phyloP scores from a whole-genome alignment of 2,113 vertebrate genomes.

The Columba livia region DNA sequence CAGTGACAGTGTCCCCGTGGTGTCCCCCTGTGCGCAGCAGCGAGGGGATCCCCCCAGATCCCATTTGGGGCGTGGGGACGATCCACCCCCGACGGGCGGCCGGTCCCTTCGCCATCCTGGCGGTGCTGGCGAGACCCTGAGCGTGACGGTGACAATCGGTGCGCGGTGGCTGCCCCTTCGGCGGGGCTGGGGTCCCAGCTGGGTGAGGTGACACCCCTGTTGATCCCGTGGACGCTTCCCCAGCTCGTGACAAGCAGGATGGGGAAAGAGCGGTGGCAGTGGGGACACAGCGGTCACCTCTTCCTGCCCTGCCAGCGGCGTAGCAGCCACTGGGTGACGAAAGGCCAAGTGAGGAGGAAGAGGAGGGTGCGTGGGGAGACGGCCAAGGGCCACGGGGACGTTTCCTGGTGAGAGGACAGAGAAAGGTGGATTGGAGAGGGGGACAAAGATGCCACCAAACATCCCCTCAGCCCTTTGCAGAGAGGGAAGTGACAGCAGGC shows the following conservation, averaged over 20 bases:
- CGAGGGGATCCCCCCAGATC: background rate
- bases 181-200: background rate
- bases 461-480: background rate
- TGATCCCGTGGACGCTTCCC: background rate
- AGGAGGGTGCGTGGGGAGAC: constrained; percentile 75
- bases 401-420: background rate
- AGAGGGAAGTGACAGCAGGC: background rate
- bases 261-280: background rate
- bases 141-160: background rate
- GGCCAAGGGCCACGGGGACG: constrained; percentile 29
- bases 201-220: background rate
- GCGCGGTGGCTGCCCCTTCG: background rate
- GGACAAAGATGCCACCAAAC: background rate
- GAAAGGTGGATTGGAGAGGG: rapidly evolving
- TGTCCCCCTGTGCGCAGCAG: background rate
- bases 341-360: constrained; percentile 92
- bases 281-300: constrained; percentile 48
- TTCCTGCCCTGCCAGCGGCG: constrained; percentile 77
- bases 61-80: background rate
- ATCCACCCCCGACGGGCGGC: background rate
- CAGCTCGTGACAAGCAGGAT: background rate
- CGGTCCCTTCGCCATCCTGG: background rate
- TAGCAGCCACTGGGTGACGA: constrained; percentile 86
- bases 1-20: background rate
- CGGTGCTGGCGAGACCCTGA: background rate